Conservation (phyloP, 1,140 invertebrate species). For the Drosophila orosa region DNA sequence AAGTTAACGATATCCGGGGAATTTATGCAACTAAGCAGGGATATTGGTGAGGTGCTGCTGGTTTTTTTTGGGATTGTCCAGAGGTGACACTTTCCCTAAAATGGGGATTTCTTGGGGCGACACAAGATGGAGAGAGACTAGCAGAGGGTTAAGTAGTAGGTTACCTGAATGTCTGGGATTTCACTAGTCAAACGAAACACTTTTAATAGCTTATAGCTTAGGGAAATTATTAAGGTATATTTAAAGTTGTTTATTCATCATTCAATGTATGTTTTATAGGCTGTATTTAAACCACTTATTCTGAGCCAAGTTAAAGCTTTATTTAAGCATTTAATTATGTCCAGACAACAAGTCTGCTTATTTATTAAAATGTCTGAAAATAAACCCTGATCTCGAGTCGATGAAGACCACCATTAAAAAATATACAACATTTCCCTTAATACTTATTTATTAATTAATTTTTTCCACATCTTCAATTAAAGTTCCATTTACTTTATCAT, state of each 20-base stretch:
- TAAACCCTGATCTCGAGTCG: not conserved
- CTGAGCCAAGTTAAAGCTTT: no score
- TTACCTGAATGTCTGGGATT: not conserved
- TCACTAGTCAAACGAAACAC: no score
- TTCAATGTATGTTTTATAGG: not conserved
- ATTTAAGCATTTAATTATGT: no score
- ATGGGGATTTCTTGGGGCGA: not conserved
- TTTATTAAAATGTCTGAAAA: not conserved
- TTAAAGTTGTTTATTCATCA: not conserved
- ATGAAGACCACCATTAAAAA: no score
- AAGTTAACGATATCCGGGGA: constrained; percentile 36
- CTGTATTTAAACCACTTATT: no score
- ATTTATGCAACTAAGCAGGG: constrained; percentile 8
- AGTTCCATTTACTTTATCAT: not conserved
- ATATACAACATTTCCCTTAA: no score
- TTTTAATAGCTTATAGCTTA: not conserved
- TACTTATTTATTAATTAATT: not conserved
- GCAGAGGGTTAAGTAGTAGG: not conserved
- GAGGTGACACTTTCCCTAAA: not conserved
- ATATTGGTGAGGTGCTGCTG: not conserved
- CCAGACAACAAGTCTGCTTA: not conserved
- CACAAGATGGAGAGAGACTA: not conserved
- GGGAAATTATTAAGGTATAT: not conserved
- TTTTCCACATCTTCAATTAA: not conserved
- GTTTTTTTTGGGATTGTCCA: not conserved